A percentile compares a stretch with the other conserved stretches of the same genome.
Evolutionary conservation across 2,113 vertebrate species (phyloP).

Genomic region (Syngnathoides biaculeatus): DNA sequence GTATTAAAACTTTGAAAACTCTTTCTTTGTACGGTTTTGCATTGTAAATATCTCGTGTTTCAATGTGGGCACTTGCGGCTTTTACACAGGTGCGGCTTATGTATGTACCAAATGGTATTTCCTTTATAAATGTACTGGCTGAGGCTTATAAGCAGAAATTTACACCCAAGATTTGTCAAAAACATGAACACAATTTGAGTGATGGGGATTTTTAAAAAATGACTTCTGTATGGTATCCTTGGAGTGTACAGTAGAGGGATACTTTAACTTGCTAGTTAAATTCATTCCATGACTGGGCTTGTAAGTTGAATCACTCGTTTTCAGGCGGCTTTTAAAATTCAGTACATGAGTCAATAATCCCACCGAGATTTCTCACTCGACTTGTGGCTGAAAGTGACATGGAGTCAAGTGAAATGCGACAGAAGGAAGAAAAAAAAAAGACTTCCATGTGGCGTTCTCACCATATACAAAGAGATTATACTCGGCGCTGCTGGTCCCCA

Average conservation of each 20-base stretch:
- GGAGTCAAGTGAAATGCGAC: not conserved
- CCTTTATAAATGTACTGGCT: too few relatives aligned
- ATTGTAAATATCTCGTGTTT: too few relatives aligned
- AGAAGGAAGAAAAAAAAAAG: not conserved
- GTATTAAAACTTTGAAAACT: too few relatives aligned
- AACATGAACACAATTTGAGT: not conserved
- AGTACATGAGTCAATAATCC: not conserved
- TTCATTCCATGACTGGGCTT: too few relatives aligned
- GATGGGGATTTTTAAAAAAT: not conserved
- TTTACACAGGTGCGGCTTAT: too few relatives aligned
- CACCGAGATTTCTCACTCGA: not conserved
- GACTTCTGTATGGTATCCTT: not conserved
- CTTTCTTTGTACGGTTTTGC: too few relatives aligned
- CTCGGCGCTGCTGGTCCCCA: constrained; percentile 91
- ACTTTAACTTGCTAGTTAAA: too few relatives aligned
- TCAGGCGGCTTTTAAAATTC: not conserved
- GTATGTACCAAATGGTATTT: too few relatives aligned
- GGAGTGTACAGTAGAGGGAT: not conserved
- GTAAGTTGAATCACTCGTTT: not conserved
- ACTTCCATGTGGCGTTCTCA: constrained; percentile 66
- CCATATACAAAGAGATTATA: constrained; percentile 94
- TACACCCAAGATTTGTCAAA: too few relatives aligned
- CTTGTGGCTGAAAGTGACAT: not conserved
- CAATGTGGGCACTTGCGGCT: too few relatives aligned
- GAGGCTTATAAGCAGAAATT: too few relatives aligned